Evolutionary conservation across 2,797 vertebrate genomes (phyloP), one percentile per base, ranked within the genome.

Genomic region (Pipistrellus nathusii): DNA sequence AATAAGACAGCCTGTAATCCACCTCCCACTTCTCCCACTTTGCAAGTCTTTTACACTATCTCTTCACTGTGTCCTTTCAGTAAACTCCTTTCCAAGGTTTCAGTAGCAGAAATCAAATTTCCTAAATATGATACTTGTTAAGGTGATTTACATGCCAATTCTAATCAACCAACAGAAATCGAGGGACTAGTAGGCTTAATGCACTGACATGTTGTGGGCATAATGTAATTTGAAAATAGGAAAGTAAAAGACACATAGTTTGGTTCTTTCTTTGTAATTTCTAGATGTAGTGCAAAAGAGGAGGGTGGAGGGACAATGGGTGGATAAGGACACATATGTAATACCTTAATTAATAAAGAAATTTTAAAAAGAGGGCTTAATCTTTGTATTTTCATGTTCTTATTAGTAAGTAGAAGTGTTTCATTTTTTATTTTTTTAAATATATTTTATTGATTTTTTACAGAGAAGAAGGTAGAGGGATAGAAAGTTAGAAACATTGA

Each of bases 241-340:
- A 55, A 91, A 82, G 57, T 46, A 81, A 73, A 93, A 90, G 44
- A 41, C 30, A 68, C 18, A 46, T 17, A 85, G 23, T 66, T 86
- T 68, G 51, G 51, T 41, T 72, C 57, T 87, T 93, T 82, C 64
- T 92, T 85, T 80, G 66, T 46, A 71, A 68, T 84, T 55, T 80
- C 32, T 38, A 80, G 55, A 85, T 15, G 6, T 48, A 55, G 35
- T 83, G 35, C 64, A 66, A 66, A 51, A n/a, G 30, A 44, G 44
- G 44, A 38, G 53, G 21, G 20, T 55, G 51, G 51, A 20, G 20
- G 53, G 53, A 8, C 53, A 55, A 23, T 55, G 21, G 21, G 21
- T 20, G 20, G 53, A 23, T 55, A 55, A 55, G 21, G 21, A 55
- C 53, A 23, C 53, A 55, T 53, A 20, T 55, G 21, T 55, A 55